Percentiles rank a stretch among this genome's conserved stretches.
Conservation (phyloP, 2,888 invertebrate species). For the Metallyticus violacea region DNA sequence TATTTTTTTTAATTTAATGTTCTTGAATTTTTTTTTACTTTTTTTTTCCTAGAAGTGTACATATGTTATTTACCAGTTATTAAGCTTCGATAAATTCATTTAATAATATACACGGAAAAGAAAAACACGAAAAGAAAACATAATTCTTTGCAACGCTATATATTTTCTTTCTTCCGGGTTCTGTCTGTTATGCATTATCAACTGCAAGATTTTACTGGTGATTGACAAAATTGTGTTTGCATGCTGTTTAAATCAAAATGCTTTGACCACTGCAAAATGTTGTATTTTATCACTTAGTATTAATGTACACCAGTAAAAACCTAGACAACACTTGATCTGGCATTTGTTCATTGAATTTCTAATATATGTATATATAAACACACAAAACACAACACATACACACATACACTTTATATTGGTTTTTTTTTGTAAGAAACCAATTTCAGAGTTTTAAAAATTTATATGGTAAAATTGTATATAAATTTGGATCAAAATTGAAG, state of each 20-base stretch:
- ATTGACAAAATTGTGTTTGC: conserved; percentile 22
- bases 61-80: not conserved
- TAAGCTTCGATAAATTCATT: not conserved
- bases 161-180: not conserved
- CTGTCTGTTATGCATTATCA: not conserved
- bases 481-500: not conserved
- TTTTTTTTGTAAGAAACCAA: not conserved
- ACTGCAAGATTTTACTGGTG: conserved; percentile 12
- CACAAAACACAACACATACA: not conserved
- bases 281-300: conserved; percentile 21
- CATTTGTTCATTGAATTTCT: not conserved
- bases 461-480: not conserved
- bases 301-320: conserved; percentile 2
- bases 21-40: not conserved
- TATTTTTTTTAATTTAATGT: not conserved
- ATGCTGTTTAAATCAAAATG: conserved; percentile 22
- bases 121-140: not conserved
- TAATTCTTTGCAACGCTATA: not conserved
- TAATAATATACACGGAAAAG: not conserved
- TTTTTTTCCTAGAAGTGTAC: not conserved
- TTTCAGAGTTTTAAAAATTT: not conserved
- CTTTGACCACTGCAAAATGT: conserved; percentile 22
- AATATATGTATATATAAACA: not conserved
- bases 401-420: not conserved
- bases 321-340: not conserved